Evolutionary conservation across 1,140 invertebrate genomes (phyloP).

Genomic region (Mizuhopecten yessoensis): DNA sequence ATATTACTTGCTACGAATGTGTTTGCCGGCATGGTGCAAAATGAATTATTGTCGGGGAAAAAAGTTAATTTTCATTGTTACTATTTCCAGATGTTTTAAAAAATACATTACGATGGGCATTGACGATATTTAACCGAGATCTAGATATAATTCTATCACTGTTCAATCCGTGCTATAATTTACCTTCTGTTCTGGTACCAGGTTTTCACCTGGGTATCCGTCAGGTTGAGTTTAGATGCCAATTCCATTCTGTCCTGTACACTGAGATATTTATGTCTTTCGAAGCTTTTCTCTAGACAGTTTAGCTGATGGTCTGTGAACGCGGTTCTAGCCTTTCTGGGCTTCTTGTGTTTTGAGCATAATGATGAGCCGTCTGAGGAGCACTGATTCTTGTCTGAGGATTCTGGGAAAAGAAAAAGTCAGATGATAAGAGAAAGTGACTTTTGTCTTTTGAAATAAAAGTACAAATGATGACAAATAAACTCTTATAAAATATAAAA

Average conservation of each 20-base stretch:
- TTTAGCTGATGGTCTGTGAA: constrained; percentile 99
- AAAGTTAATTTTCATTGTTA: no score
- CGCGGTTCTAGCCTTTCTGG: constrained; percentile 97
- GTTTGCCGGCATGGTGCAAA: no score
- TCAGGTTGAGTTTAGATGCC: constrained; percentile 96
- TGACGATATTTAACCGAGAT: no score
- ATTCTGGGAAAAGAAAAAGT: neutral
- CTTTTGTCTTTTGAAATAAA: no score
- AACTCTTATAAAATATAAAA: no score
- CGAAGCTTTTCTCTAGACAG: constrained; percentile 97
- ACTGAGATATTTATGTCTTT: constrained; percentile 98
- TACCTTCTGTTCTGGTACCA: constrained; percentile 99
- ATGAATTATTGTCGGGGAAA: no score
- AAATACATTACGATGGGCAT: no score
- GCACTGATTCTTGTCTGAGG: neutral
- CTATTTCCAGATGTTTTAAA: no score
- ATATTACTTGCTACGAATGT: no score
- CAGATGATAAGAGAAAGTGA: no score
- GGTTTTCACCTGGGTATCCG: constrained; percentile 99
- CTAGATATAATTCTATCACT: no score
- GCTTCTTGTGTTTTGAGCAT: constrained; percentile 89
- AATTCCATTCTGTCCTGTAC: constrained; percentile 99
- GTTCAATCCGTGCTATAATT: constrained; percentile 71
- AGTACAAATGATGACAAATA: no score
- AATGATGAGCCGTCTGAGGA: neutral